A percentile compares a stretch with the other conserved stretches of the same genome.
These are phyloP conservation scores for Zosterops hypoxanthus DNA, from an alignment of 2,113 vertebrate species.

Conservation along the genomic window DNA sequence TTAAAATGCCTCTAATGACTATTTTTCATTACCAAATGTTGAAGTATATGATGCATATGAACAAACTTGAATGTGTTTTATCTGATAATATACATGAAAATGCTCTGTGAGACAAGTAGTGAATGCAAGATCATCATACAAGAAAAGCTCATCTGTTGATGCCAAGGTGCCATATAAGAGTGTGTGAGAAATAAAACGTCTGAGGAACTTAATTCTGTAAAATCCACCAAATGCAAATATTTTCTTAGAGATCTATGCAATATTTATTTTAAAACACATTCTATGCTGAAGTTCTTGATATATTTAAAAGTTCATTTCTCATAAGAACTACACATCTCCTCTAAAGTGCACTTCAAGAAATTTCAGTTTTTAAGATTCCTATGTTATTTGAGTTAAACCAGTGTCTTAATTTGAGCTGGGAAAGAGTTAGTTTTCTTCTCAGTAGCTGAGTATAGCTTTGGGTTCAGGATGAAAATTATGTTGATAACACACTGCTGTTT, in stretches of 20 bases:
- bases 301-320: not conserved
- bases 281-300: not conserved
- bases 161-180: not conserved
- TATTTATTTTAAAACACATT: not conserved
- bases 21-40: not conserved
- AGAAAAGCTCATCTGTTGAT: not conserved
- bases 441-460: not conserved
- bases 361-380: not conserved
- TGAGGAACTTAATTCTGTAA: not conserved
- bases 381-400: not conserved
- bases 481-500: not conserved
- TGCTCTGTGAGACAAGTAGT: not conserved
- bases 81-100: not conserved
- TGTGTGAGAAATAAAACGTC: not conserved
- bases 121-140: not conserved
- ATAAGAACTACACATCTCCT: not conserved
- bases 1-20: not conserved
- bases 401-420: not conserved
- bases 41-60: not conserved
- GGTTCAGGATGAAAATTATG: not conserved
- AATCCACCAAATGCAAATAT: not conserved
- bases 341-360: not conserved
- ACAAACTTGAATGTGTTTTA: not conserved
- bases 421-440: not conserved
- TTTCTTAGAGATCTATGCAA: not conserved